Percentiles rank a stretch among this genome's conserved stretches.
Conservation (phyloP, 2,113 vertebrate genomes). For the Brachyistius frenatus region DNA sequence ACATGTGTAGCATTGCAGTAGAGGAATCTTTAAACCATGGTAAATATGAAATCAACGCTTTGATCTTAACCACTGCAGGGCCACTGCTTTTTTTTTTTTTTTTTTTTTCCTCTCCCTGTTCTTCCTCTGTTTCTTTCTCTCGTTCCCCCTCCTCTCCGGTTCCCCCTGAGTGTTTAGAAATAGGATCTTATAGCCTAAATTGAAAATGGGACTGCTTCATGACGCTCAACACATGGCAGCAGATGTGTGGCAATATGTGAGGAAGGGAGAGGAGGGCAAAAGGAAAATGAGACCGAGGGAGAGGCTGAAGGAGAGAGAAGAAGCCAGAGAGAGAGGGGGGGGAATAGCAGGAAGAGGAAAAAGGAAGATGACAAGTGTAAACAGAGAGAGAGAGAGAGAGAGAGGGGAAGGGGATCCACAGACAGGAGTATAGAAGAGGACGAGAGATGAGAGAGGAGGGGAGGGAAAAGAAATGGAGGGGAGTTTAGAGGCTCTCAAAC, state of each 20-base stretch:
- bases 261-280: constrained; percentile 26
- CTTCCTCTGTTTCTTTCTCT: constrained; percentile 11
- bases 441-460: constrained; percentile 45
- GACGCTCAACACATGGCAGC: constrained; percentile 76
- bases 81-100: constrained; percentile 22
- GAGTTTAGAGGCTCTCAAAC: constrained; percentile 76
- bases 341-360: constrained; percentile 14
- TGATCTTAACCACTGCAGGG: constrained; percentile 58
- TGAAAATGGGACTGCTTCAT: constrained; percentile 59
- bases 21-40: constrained; percentile 45
- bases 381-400: not conserved
- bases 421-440: constrained; percentile 23
- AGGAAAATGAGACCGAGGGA: constrained; percentile 34
- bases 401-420: constrained; percentile 10
- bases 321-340: constrained; percentile 8
- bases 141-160: not conserved
- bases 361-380: constrained; percentile 28
- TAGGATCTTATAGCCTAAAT: constrained; percentile 64
- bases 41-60: constrained; percentile 60
- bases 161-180: constrained; percentile 70
- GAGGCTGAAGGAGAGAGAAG: not conserved
- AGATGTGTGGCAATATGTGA: constrained; percentile 67
- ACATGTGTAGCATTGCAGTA: constrained; percentile 41
- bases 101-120: constrained; percentile 1
- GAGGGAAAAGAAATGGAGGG: constrained; percentile 58